These are phyloP conservation scores for Corella eumyota DNA, from an alignment of 23 tunicate species.

Conservation along the genomic window DNA sequence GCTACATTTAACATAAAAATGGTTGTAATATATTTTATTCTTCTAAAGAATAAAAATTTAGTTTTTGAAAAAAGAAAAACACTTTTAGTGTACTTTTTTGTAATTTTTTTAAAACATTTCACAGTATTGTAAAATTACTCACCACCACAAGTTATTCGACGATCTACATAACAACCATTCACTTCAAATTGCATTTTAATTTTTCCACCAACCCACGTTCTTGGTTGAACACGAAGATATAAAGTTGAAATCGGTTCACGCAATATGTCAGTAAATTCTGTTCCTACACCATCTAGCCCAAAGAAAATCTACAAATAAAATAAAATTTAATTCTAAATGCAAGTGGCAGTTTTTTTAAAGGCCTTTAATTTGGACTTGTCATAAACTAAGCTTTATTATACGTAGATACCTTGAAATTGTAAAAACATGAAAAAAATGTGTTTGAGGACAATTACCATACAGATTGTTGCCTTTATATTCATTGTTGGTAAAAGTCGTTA, in stretches of 20 bases:
- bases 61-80: not conserved
- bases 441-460: too few species aligned
- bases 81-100: not conserved
- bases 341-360: too few species aligned
- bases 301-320: slow-evolving; percentile 19
- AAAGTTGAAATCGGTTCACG: slow-evolving; percentile 71
- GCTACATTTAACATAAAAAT: too few species aligned
- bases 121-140: not conserved
- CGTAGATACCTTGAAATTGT: too few species aligned
- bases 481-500: too few species aligned
- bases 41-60: not conserved
- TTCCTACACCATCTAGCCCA: slow-evolving; percentile 31
- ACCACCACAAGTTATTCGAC: slow-evolving; percentile 66
- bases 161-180: slow-evolving; percentile 67
- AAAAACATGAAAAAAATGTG: too few species aligned
- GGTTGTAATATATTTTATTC: not conserved
- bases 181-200: slow-evolving; percentile 72
- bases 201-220: slow-evolving; percentile 26
- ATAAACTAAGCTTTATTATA: too few species aligned
- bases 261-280: slow-evolving; percentile 60
- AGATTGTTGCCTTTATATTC: too few species aligned
- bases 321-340: not conserved
- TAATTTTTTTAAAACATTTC: not conserved
- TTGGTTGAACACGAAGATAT: slow-evolving; percentile 50
- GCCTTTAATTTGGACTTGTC: too few species aligned